These are phyloP conservation scores for Hydrozoanthus tunicans DNA, from an alignment of 64 coral and sea anemone genomes.

Conservation along the genomic window DNA sequence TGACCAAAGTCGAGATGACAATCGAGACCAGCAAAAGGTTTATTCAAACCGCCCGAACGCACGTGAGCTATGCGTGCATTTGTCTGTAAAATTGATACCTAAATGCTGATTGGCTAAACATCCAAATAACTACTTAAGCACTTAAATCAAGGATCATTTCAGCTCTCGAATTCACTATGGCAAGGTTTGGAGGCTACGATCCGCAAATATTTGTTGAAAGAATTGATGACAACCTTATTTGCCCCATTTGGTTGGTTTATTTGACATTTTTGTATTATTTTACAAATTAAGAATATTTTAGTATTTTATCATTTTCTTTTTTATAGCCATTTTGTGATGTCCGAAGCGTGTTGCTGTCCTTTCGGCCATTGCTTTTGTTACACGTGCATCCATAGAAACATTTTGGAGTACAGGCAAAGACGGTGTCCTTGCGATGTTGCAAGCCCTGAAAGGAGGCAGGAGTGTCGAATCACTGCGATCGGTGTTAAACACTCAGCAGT, in stretches of 20 bases:
- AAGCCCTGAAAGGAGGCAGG: neutral
- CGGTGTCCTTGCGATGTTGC: constrained; percentile 1
- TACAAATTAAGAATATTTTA: neutral
- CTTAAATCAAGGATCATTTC: too few species aligned
- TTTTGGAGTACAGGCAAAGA: neutral
- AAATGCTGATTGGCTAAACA: too few species aligned
- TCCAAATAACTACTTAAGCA: too few species aligned
- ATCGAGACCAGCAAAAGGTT: too few species aligned
- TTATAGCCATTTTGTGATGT: neutral
- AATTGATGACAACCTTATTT: neutral
- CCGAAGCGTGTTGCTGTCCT: neutral
- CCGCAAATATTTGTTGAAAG: neutral
- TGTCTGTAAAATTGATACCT: too few species aligned
- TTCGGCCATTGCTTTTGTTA: neutral
- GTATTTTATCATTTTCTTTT: neutral
- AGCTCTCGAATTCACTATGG: too few species aligned
- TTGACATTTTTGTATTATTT: neutral
- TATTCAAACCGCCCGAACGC: too few species aligned
- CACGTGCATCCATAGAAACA: neutral
- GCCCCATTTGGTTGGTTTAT: neutral
- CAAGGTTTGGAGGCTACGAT: neutral
- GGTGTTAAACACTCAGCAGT: neutral
- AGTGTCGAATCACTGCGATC: neutral
- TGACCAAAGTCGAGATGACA: neutral
- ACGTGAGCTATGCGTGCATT: too few species aligned